Percentiles rank a stretch among this genome's conserved stretches.
Conservation (phyloP, 1,140 invertebrate genomes). For the Drosophila lini region DNA sequence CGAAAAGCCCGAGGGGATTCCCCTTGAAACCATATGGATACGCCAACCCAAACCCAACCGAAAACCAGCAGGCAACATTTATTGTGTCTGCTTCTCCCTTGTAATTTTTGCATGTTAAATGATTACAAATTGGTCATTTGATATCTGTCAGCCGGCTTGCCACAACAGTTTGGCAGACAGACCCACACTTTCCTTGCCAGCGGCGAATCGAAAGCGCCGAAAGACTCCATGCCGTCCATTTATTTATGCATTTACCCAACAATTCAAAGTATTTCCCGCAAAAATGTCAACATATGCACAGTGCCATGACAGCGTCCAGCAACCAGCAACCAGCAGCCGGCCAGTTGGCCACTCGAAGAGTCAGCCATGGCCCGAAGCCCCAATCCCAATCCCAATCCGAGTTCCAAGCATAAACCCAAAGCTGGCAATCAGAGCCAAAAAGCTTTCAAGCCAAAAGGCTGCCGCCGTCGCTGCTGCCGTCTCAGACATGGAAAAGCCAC, state of each 20-base stretch:
- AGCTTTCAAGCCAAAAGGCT: slow-evolving; percentile 69
- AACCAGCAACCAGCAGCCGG: slow-evolving; percentile 13
- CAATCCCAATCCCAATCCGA: slow-evolving; percentile 38
- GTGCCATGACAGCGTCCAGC: slow-evolving; percentile 63
- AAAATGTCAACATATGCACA: slow-evolving; percentile 79
- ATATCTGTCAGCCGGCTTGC: slow-evolving; percentile 57
- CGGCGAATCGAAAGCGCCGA: slow-evolving; percentile 37
- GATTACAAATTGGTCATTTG: slow-evolving; percentile 76
- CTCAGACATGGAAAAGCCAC: slow-evolving; percentile 64
- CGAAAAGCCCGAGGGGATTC: slow-evolving; percentile 48
- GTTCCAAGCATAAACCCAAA: slow-evolving; percentile 50
- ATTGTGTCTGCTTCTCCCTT: slow-evolving; percentile 26
- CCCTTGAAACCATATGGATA: slow-evolving; percentile 33
- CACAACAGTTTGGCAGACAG: slow-evolving; percentile 60
- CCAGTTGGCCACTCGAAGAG: slow-evolving; percentile 23
- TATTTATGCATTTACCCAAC: slow-evolving; percentile 64
- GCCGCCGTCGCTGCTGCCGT: slow-evolving; percentile 48
- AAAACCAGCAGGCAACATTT: slow-evolving; percentile 32
- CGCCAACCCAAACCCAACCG: background rate
- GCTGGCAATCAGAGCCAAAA: slow-evolving; percentile 73
- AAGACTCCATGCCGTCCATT: slow-evolving; percentile 34
- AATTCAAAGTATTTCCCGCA: slow-evolving; percentile 73
- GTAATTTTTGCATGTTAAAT: slow-evolving; percentile 63
- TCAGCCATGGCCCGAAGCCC: slow-evolving; percentile 34
- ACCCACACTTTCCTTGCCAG: slow-evolving; percentile 59